Evolutionary conservation across 1,140 invertebrate species (phyloP).

Genomic region (Ctenoplectra terminalis): DNA sequence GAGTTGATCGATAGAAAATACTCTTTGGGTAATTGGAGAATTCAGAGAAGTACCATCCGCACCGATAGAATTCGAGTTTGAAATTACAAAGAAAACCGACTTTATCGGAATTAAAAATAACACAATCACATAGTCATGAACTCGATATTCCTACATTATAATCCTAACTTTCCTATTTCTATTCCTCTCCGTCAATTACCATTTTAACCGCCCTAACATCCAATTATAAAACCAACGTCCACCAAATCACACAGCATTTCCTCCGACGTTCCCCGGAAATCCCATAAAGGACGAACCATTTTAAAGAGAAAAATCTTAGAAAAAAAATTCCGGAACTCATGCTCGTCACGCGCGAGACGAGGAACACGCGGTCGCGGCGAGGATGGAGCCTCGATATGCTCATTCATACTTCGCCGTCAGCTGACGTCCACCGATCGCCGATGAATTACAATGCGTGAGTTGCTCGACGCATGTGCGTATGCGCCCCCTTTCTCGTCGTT

Average conservation of each 20-base stretch:
- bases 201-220: too few relatives aligned
- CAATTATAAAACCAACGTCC: background rate
- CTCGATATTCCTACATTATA: too few relatives aligned
- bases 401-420: constrained; percentile 72
- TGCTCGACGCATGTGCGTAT: constrained; percentile 44
- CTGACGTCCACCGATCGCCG: constrained; percentile 66
- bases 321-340: constrained; percentile 16
- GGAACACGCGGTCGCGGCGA: constrained; percentile 16
- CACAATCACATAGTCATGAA: too few relatives aligned
- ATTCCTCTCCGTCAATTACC: background rate
- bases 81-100: background rate
- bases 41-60: background rate
- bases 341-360: constrained; percentile 65
- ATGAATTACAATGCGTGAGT: constrained; percentile 71
- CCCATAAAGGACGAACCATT: background rate
- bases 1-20: background rate
- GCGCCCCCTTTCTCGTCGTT: constrained; percentile 31
- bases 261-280: too few relatives aligned
- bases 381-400: constrained; percentile 60
- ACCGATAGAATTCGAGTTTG: background rate
- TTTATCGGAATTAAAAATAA: constrained; percentile 26
- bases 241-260: background rate
- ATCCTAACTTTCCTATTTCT: background rate
- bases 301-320: too few relatives aligned
- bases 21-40: background rate